phyloP scores from a whole-genome alignment of 2,797 vertebrate genomes.

The Periparus ater region DNA sequence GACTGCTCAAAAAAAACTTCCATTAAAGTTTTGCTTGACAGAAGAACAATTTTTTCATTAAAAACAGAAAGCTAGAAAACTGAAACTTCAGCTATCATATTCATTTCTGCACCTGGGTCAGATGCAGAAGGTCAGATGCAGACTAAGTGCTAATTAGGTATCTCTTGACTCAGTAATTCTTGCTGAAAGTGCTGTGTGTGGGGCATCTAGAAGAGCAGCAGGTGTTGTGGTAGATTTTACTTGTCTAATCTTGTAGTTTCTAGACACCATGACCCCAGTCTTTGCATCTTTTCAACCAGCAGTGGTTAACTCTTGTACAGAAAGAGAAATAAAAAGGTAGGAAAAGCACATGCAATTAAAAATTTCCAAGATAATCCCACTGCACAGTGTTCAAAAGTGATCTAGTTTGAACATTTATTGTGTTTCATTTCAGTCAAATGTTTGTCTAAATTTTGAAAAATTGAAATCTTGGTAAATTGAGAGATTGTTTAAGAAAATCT shows the following conservation, averaged over 20 bases:
- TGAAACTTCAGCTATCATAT: slow-evolving; percentile 38
- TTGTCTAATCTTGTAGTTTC: slow-evolving; percentile 48
- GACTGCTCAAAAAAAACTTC: background rate
- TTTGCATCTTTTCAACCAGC: background rate
- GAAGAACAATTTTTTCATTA: slow-evolving; percentile 11
- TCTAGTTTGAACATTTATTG: background rate
- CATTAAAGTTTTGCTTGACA: slow-evolving; percentile 17
- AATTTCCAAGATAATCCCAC: background rate
- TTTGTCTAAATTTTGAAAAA: background rate
- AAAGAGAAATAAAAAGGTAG: background rate
- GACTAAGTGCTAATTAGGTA: slow-evolving; percentile 46
- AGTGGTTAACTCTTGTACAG: background rate
- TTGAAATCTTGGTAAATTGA: background rate
- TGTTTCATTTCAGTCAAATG: background rate
- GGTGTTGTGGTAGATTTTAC: slow-evolving; percentile 52
- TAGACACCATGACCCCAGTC: background rate
- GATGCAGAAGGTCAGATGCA: background rate
- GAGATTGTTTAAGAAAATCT: background rate
- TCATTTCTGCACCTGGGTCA: slow-evolving; percentile 62
- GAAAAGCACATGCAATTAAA: background rate
- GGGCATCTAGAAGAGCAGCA: slow-evolving; percentile 42
- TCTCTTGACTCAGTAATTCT: slow-evolving; percentile 53
- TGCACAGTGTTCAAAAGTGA: background rate
- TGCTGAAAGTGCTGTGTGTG: slow-evolving; percentile 20
- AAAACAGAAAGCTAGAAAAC: slow-evolving; percentile 39